Base-by-base conservation (phyloP, 30 jellyfish, hydroid and myxozoan species). In the Chrysaora quinquecirrha region DNA sequence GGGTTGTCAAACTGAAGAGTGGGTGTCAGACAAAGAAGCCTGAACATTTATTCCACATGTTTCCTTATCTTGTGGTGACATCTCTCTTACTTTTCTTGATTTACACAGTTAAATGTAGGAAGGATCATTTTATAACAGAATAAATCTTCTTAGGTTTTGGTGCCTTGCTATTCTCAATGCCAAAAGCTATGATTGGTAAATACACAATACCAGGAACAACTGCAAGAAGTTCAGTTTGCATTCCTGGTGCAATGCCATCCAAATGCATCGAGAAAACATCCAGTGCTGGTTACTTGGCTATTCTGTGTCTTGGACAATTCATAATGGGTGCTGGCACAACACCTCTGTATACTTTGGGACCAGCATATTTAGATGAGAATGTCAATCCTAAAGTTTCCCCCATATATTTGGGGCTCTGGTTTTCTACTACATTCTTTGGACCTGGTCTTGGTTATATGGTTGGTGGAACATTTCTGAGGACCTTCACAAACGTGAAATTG, bases 291-390 rank as follows among this genome's bases (percentile, higher is more conserved):
- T 64, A 64, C 76, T 18, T 64, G 76, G 52, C 76, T 2, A 27
- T 64, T 11, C 48, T 27, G 25, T 82, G 86, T 65, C 23, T 81
- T 31, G 95, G 94, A 23, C 96, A 93, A 77, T 78, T 93, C 25
- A 73, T 93, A 31, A 86, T 93, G 96, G 98, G 98, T 20, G 95
- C 88, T 63, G 98, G 98, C 0, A 80, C 98, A 52, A 81, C 98
- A 9, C 97, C 98, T 2, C 82, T 93, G 48, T 87, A 73, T 24
- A 86, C 98, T 0, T 77, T 93, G 30, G 98, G 98, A 28, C 97
- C 97, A 28, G 81, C 97, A 3, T 93, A 77, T 74, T 30, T 93
- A 68, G 98, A 93, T 48, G 98, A 93, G 60, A 93, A 86, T 61
- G 98, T 93, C 35, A 56, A 88, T 47, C 98, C 98, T 22, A 84